A percentile compares a stretch with the other conserved stretches of the same genome.
phyloP scores from a whole-genome alignment of 2,888 invertebrate genomes.

The Melanophora roralis region DNA sequence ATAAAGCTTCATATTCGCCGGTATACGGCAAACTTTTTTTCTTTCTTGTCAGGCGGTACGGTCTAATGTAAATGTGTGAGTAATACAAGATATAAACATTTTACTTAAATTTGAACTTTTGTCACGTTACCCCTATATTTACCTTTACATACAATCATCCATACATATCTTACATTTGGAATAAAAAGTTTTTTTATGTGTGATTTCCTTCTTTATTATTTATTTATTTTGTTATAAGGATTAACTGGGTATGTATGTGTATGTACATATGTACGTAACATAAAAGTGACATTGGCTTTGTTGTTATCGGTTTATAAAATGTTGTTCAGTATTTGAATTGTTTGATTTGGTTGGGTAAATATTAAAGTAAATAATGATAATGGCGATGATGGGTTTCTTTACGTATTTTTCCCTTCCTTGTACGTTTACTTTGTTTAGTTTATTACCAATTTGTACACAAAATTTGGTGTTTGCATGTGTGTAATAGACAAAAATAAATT shows the following conservation, averaged over 20 bases:
- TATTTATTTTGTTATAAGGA: constrained; percentile 30
- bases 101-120: too few species aligned
- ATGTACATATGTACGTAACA: too few species aligned
- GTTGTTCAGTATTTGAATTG: constrained; percentile 31
- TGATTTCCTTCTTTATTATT: background rate
- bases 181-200: constrained; percentile 29
- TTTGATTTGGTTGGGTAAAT: constrained; percentile 33
- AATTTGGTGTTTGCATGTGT: background rate
- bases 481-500: background rate
- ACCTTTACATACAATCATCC: too few species aligned
- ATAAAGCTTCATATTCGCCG: too few species aligned
- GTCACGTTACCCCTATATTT: too few species aligned
- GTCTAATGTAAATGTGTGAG: too few species aligned
- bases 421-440: constrained; percentile 9
- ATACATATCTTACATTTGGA: too few species aligned
- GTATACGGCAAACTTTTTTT: too few species aligned
- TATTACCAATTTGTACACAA: constrained; percentile 22
- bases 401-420: too few species aligned
- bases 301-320: constrained; percentile 25
- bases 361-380: background rate
- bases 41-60: too few species aligned
- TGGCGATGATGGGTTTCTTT: background rate
- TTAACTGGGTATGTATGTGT: constrained; percentile 4
- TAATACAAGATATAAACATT: too few species aligned
- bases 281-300: background rate